phyloP scores from a whole-genome alignment of 2,113 vertebrate genomes.

The Conger conger region DNA sequence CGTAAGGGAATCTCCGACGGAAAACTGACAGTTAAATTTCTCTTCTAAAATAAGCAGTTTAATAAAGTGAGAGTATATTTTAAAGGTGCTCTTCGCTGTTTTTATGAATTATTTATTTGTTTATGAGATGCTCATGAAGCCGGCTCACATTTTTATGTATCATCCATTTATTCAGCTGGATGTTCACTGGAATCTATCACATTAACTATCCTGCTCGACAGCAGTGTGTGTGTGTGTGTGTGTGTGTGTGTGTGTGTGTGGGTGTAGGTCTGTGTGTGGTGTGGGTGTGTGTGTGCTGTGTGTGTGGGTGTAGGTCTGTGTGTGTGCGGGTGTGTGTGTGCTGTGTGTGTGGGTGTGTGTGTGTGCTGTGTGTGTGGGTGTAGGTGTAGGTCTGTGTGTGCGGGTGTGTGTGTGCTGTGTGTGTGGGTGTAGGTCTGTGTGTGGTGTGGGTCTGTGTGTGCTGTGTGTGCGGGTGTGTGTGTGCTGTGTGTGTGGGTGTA shows the following conservation, averaged over 20 bases:
- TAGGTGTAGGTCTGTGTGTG: not conserved
- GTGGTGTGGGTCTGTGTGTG: not conserved
- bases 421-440: too few relatives aligned
- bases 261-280: not conserved
- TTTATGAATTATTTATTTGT: not conserved
- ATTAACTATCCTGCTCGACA: not conserved
- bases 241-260: not conserved
- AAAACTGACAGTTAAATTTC: not conserved
- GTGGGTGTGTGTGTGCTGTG: not conserved
- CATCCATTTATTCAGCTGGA: not conserved
- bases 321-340: not conserved
- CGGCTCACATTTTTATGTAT: not conserved
- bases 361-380: not conserved
- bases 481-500: not conserved
- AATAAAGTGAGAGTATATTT: not conserved
- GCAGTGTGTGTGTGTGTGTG: not conserved
- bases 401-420: not conserved
- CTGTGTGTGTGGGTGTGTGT: not conserved
- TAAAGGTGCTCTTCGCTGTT: not conserved
- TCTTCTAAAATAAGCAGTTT: not conserved
- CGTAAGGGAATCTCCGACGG: not conserved
- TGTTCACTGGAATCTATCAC: not conserved
- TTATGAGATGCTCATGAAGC: not conserved
- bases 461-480: not conserved
- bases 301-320: not conserved